A percentile compares a stretch with the other conserved stretches of the same genome.
Evolutionary conservation across 2,797 vertebrate genomes (phyloP).

Genomic region (Darevskia nairensis): DNA sequence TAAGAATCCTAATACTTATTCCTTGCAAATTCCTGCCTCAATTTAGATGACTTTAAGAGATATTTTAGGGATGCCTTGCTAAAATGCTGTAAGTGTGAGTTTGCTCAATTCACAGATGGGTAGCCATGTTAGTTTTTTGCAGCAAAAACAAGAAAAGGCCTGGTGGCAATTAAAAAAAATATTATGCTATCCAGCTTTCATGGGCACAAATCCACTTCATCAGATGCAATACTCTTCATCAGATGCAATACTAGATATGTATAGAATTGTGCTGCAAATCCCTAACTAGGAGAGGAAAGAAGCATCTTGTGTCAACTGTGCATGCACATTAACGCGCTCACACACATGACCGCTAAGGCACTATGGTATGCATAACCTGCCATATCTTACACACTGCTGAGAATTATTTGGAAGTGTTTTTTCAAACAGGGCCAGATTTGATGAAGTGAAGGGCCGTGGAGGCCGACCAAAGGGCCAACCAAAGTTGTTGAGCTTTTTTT

Average conservation of each 20-base stretch:
- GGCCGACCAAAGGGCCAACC: too few relatives aligned
- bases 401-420: neutral
- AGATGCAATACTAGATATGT: neutral
- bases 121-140: too few relatives aligned
- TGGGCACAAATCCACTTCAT: too few relatives aligned
- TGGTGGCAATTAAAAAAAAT: too few relatives aligned
- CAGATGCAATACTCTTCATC: too few relatives aligned
- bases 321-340: neutral
- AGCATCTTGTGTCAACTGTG: neutral
- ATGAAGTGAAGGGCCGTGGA: too few relatives aligned
- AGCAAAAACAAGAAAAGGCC: too few relatives aligned
- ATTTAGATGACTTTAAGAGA: neutral
- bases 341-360: neutral
- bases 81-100: neutral
- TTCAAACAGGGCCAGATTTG: too few relatives aligned
- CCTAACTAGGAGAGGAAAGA: neutral
- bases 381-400: neutral
- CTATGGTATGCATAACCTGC: neutral
- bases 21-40: neutral
- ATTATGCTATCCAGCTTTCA: too few relatives aligned
- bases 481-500: too few relatives aligned
- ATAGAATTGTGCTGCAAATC: too few relatives aligned
- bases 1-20: neutral
- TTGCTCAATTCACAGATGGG: too few relatives aligned
- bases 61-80: neutral